A percentile compares a stretch with the other conserved stretches of the same genome.
phyloP scores from a whole-genome alignment of 2,888 invertebrate species.

The Xestia rhomboidea region DNA sequence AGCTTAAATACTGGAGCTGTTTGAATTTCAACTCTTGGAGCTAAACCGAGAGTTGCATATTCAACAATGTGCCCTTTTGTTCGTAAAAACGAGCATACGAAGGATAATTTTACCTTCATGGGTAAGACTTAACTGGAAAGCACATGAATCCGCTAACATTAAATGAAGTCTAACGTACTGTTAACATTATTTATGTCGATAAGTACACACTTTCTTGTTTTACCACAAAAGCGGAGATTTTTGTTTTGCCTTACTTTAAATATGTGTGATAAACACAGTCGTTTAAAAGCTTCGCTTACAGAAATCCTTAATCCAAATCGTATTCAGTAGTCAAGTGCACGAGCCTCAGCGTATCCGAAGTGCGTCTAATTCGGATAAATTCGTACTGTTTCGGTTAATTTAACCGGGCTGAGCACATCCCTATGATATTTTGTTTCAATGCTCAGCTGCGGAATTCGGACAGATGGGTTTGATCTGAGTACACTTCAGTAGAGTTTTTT shows the following conservation, averaged over 20 bases:
- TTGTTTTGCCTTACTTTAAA: neutral
- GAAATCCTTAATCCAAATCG: slow-evolving; percentile 49
- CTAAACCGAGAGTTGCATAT: neutral
- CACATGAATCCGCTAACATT: neutral
- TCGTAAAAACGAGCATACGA: neutral
- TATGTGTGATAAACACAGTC: neutral
- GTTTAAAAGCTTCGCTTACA: slow-evolving; percentile 18
- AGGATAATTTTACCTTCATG: neutral
- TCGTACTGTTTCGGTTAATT: slow-evolving; percentile 74
- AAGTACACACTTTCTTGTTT: neutral
- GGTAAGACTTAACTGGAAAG: neutral
- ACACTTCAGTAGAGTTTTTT: slow-evolving; percentile 48
- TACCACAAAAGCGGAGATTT: neutral
- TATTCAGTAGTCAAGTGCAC: slow-evolving; percentile 63
- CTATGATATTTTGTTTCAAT: slow-evolving; percentile 64
- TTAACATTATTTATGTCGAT: neutral
- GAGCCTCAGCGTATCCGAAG: slow-evolving; percentile 58
- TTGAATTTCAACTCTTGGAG: neutral
- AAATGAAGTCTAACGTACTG: neutral
- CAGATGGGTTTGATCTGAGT: slow-evolving; percentile 54
- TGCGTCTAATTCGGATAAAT: slow-evolving; percentile 75
- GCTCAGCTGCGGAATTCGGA: slow-evolving; percentile 38
- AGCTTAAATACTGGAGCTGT: neutral
- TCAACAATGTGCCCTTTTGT: neutral
- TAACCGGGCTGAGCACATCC: slow-evolving; percentile 65